phyloP scores from a whole-genome alignment of 2,888 invertebrate genomes.

The Hirtodrosophila alboralis region DNA sequence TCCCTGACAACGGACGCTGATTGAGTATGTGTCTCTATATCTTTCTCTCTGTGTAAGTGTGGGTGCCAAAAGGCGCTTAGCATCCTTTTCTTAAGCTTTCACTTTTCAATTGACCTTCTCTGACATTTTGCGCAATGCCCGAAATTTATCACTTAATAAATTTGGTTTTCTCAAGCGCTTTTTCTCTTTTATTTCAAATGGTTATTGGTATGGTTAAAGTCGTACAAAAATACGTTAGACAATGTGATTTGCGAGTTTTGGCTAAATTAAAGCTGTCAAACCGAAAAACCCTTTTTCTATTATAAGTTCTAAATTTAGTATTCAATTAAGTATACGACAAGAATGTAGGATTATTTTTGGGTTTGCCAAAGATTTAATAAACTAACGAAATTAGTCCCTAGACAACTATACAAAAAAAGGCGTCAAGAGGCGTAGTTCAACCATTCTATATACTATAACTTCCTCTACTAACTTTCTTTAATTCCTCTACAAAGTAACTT shows the following conservation, averaged over 20 bases:
- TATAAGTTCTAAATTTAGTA: background rate
- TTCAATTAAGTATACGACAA: background rate
- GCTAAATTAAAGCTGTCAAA: slow-evolving; percentile 46
- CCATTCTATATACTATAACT: too few relatives aligned
- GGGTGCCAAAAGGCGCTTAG: slow-evolving; percentile 65
- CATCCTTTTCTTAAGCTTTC: slow-evolving; percentile 72
- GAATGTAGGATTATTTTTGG: too few relatives aligned
- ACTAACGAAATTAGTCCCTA: too few relatives aligned
- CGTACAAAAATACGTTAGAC: slow-evolving; percentile 26
- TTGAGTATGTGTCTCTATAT: slow-evolving; percentile 35
- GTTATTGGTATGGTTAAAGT: slow-evolving; percentile 61
- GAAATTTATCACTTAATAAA: slow-evolving; percentile 76
- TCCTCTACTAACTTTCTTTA: too few relatives aligned
- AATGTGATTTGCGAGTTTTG: slow-evolving; percentile 46
- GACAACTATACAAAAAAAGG: too few relatives aligned
- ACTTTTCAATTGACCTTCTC: slow-evolving; percentile 76
- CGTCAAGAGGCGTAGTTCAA: too few relatives aligned
- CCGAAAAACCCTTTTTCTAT: slow-evolving; percentile 11
- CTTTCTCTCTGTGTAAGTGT: slow-evolving; percentile 15
- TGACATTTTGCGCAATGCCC: slow-evolving; percentile 68
- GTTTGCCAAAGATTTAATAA: too few relatives aligned
- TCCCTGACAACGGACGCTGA: slow-evolving; percentile 54
- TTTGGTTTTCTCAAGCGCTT: slow-evolving; percentile 31
- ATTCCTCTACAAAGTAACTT: too few relatives aligned
- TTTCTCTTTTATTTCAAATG: slow-evolving; percentile 43